Evolutionary conservation across 2,888 invertebrate genomes (phyloP), one percentile per base, ranked within the genome.

Genomic region (Stenotaenia linearis): DNA sequence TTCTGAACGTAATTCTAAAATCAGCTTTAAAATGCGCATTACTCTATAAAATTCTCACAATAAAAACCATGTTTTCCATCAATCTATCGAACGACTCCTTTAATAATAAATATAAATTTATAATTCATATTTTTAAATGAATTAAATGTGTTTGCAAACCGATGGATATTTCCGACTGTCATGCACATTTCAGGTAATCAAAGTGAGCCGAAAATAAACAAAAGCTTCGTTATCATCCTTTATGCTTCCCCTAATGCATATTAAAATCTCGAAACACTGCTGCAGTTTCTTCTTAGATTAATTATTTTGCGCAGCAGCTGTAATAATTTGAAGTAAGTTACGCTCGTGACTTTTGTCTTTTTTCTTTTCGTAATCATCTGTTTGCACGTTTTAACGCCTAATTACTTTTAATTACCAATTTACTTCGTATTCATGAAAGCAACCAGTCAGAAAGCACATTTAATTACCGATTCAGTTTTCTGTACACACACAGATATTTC

Each of bases 331-430:
- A n/a, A 15, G 15, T n/a, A 40, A 40, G 50, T 0, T 50, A 50
- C 18, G 69, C 69, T 28, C 25, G 23, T 69, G 10, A 69, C 28
- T 69, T 69, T 69, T 69, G 23, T 69, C 25, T 7, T 15, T 23
- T 28, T 69, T 56, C 18, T 50, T 18, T 18, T 50, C 18, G 69
- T 69, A 28, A 69, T 25, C 69, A 69, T 28, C 69, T 28, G 69
- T 69, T 69, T 69, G 12, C 69, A 69, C 50, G 25, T 69, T 69
- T 69, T 69, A 25, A 69, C 69, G 69, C 69, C 69, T 69, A 69
- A 69, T 69, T 28, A 69, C 69, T 69, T 28, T 69, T 69, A 69
- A 69, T 69, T 69, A 69, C 69, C n/a, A 69, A 28, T 69, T 69
- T 23, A 23, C 69, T 28, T 23, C 69, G 28, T 69, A 69, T 69